These are phyloP conservation scores for Callaeas wilsoni DNA, from an alignment of 2,113 vertebrate species.

Conservation along the genomic window DNA sequence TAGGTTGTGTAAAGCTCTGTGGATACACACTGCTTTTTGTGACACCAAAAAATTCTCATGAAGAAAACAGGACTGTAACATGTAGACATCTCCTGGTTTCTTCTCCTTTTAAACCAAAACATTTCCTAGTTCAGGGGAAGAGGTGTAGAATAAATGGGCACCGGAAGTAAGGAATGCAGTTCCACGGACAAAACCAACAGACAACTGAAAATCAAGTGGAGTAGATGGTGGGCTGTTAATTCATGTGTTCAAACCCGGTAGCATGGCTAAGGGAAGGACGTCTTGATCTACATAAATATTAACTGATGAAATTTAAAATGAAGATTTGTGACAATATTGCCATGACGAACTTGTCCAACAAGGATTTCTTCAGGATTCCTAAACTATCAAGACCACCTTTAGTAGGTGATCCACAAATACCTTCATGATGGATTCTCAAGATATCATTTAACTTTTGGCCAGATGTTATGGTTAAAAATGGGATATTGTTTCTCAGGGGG, in stretches of 20 bases:
- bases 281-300: not conserved
- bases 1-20: not conserved
- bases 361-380: not conserved
- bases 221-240: not conserved
- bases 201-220: not conserved
- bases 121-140: not conserved
- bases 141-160: not conserved
- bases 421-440: not conserved
- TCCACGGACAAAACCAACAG: not conserved
- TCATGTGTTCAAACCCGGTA: not conserved
- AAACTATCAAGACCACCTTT: not conserved
- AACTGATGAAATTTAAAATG: not conserved
- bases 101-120: not conserved
- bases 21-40: not conserved
- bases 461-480: not conserved
- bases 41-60: not conserved
- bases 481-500: not conserved
- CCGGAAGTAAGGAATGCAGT: not conserved
- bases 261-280: not conserved
- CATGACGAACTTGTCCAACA: not conserved
- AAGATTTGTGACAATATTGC: not conserved
- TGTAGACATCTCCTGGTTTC: not conserved
- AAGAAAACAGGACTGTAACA: not conserved
- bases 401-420: not conserved
- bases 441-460: not conserved